A percentile compares a stretch with the other conserved stretches of the same genome.
Conservation (phyloP, 2,888 invertebrate species). For the Hemistola chrysoprasaria region DNA sequence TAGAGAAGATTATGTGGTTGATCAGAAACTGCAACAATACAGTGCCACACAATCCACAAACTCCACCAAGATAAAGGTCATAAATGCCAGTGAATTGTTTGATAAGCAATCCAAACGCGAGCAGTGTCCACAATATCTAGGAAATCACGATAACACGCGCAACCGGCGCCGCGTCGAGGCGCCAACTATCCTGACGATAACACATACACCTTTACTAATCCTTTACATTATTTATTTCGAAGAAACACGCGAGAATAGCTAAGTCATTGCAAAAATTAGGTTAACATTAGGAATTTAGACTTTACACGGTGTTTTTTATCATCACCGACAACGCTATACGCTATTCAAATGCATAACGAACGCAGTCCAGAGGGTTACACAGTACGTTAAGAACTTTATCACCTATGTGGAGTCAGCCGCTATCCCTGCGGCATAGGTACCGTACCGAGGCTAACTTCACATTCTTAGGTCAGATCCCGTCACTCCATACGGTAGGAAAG, state of each 20-base stretch:
- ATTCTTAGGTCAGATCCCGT: too few relatives aligned
- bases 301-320: too few relatives aligned
- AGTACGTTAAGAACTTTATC: too few relatives aligned
- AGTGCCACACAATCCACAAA: constrained; percentile 5
- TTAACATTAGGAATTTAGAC: constrained; percentile 1
- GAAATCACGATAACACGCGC: constrained; percentile 48
- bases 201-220: constrained; percentile 30
- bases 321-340: too few relatives aligned
- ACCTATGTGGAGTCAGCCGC: too few relatives aligned
- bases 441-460: too few relatives aligned
- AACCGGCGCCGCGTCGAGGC: constrained; percentile 44
- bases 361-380: too few relatives aligned
- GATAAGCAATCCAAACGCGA: constrained; percentile 36
- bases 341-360: too few relatives aligned
- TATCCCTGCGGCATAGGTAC: too few relatives aligned
- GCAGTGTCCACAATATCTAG: constrained; percentile 45
- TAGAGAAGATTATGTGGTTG: too few relatives aligned
- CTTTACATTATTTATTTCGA: constrained; percentile 23
- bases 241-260: neutral
- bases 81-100: constrained; percentile 9
- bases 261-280: constrained; percentile 10
- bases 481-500: too few relatives aligned
- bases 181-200: constrained; percentile 35
- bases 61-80: constrained; percentile 7
- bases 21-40: too few relatives aligned